Evolutionary conservation across 1,140 invertebrate genomes (phyloP).

Genomic region (Cardiocondyla obscurior): DNA sequence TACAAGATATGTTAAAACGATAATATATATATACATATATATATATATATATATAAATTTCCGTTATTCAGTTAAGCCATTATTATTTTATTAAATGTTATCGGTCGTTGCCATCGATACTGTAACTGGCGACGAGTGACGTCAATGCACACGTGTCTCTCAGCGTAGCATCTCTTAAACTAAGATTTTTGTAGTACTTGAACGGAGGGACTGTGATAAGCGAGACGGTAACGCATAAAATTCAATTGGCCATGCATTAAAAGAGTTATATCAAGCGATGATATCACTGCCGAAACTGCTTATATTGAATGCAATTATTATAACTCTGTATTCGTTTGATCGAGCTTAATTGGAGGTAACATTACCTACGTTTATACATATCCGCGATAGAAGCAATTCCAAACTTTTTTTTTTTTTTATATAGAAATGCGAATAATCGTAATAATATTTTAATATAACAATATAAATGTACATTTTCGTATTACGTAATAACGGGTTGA

Average conservation of each 20-base stretch:
- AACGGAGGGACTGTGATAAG: slow-evolving; percentile 21
- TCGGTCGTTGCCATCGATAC: slow-evolving; percentile 6
- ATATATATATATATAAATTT: too few relatives aligned
- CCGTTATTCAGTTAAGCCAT: not conserved
- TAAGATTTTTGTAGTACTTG: slow-evolving; percentile 48
- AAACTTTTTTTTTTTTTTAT: too few relatives aligned
- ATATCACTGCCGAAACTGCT: slow-evolving; percentile 65
- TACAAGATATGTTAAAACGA: not conserved
- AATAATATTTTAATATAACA: too few relatives aligned
- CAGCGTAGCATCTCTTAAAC: slow-evolving; percentile 9
- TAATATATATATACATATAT: too few relatives aligned
- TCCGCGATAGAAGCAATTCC: not conserved
- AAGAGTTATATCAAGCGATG: slow-evolving; percentile 54
- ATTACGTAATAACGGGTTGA: not conserved
- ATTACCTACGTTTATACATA: slow-evolving; percentile 6
- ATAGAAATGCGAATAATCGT: not conserved
- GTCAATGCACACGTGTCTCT: not conserved
- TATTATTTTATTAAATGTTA: slow-evolving; percentile 30
- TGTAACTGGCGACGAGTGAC: slow-evolving; percentile 9
- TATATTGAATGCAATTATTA: slow-evolving; percentile 33
- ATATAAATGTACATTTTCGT: not conserved
- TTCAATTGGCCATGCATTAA: slow-evolving; percentile 69
- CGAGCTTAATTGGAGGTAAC: slow-evolving; percentile 48
- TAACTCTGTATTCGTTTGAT: slow-evolving; percentile 19
- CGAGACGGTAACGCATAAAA: slow-evolving; percentile 43